These are phyloP conservation scores for Drosophila kurseongensis DNA, from an alignment of 1,140 invertebrate genomes.

Conservation along the genomic window DNA sequence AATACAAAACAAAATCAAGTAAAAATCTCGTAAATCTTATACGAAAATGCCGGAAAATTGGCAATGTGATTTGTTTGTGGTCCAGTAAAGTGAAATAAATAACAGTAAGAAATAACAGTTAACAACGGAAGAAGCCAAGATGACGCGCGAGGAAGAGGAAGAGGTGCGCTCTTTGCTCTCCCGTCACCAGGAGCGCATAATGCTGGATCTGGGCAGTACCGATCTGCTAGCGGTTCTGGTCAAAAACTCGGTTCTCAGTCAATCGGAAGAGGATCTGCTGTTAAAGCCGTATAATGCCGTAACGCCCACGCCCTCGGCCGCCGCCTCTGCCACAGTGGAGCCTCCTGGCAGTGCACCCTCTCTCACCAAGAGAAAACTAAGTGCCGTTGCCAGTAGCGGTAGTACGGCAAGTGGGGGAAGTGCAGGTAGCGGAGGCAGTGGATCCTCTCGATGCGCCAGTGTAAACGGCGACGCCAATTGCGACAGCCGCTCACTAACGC, in stretches of 20 bases:
- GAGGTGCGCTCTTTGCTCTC: constrained; percentile 80
- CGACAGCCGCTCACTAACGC: constrained; percentile 77
- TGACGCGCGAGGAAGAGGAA: constrained; percentile 83
- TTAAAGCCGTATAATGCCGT: constrained; percentile 61
- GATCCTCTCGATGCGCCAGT: constrained; percentile 73
- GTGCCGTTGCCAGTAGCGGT: constrained; percentile 71
- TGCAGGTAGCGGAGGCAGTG: constrained; percentile 64
- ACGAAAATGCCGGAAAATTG: constrained; percentile 17
- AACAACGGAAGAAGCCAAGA: constrained; percentile 50
- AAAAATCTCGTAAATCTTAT: constrained; percentile 1
- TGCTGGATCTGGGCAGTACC: constrained; percentile 76
- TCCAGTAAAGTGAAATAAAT: constrained; percentile 28
- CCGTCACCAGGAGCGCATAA: constrained; percentile 81
- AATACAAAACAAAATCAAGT: constrained; percentile 26
- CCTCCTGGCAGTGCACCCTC: constrained; percentile 72
- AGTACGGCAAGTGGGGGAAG: constrained; percentile 63
- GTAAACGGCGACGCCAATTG: constrained; percentile 74
- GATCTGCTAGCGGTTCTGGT: constrained; percentile 80
- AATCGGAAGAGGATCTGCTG: constrained; percentile 79
- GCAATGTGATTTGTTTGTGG: constrained; percentile 24
- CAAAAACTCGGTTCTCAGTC: constrained; percentile 78
- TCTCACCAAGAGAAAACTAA: constrained; percentile 72
- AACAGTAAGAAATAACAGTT: constrained; percentile 25
- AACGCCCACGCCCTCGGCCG: constrained; percentile 16
- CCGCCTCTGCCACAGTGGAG: constrained; percentile 20